Percentiles rank a stretch among this genome's conserved stretches.
These are phyloP conservation scores for Caerostris extrusa DNA, from an alignment of 1,140 invertebrate species.

Conservation along the genomic window DNA sequence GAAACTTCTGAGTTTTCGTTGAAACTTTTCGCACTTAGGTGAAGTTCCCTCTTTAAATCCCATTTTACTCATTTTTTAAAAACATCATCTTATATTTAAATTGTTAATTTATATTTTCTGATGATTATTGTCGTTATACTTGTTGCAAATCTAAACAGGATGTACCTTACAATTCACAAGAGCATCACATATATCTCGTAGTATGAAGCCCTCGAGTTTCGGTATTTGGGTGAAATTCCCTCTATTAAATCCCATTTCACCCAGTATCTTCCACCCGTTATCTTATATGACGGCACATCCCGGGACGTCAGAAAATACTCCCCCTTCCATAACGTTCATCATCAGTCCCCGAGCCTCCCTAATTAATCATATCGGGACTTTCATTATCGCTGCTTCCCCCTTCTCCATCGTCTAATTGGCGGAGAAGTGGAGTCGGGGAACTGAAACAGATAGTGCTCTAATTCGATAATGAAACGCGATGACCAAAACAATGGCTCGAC, in stretches of 20 bases:
- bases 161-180: no score
- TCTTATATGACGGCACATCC: constrained; percentile 25
- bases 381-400: constrained; percentile 41
- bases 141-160: no score
- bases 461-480: constrained; percentile 72
- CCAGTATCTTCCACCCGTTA: constrained; percentile 1
- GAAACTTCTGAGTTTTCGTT: neutral
- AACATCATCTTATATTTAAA: no score
- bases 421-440: constrained; percentile 49
- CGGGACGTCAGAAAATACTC: constrained; percentile 23
- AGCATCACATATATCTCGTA: no score
- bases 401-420: constrained; percentile 66
- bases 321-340: neutral
- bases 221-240: no score
- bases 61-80: neutral
- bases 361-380: constrained; percentile 69
- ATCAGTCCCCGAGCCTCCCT: neutral
- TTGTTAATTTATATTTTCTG: no score
- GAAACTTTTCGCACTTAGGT: neutral
- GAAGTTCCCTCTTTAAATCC: neutral
- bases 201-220: no score
- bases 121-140: no score
- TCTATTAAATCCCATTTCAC: neutral
- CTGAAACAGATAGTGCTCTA: constrained; percentile 62
- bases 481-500: constrained; percentile 70